A percentile compares a stretch with the other conserved stretches of the same genome.
Conservation (phyloP, 2,888 invertebrate species). For the Horisme vitalbata region DNA sequence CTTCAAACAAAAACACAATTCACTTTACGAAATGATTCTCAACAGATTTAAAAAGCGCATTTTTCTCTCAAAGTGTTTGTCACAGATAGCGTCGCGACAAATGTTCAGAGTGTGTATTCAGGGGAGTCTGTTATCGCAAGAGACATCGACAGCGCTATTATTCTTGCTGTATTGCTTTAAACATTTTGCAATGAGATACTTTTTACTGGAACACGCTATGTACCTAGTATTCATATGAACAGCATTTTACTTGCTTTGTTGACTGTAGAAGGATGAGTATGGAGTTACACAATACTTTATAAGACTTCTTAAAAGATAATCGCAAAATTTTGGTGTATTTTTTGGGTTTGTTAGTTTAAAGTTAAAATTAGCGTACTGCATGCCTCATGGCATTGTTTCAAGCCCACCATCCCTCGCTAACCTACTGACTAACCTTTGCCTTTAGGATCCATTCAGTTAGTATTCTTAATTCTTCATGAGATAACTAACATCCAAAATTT, state of each 20-base stretch:
- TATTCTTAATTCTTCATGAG: no score
- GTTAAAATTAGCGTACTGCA: no score
- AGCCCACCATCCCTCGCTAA: no score
- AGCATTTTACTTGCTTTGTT: background rate
- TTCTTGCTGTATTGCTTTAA: constrained; percentile 37
- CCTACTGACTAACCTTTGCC: no score
- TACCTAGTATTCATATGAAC: background rate
- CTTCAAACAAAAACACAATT: constrained; percentile 14
- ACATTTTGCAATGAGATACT: constrained; percentile 27
- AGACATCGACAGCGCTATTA: constrained; percentile 48
- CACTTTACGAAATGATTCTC: constrained; percentile 19
- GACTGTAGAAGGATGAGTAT: background rate
- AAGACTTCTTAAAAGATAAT: no score
- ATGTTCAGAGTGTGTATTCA: constrained; percentile 46
- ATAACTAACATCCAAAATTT: no score
- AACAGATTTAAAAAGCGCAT: constrained; percentile 32
- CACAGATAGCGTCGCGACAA: constrained; percentile 59
- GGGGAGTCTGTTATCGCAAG: constrained; percentile 52
- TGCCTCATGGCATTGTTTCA: no score
- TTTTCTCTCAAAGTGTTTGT: constrained; percentile 53
- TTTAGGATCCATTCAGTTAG: no score
- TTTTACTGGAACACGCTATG: constrained; percentile 6
- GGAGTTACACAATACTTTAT: no score
- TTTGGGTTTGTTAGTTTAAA: no score
- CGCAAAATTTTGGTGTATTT: no score